A percentile compares a stretch with the other conserved stretches of the same genome.
Evolutionary conservation across 35 echinoderm and acorn worm genomes (phyloP).

Genomic region (Ptychodera flava): DNA sequence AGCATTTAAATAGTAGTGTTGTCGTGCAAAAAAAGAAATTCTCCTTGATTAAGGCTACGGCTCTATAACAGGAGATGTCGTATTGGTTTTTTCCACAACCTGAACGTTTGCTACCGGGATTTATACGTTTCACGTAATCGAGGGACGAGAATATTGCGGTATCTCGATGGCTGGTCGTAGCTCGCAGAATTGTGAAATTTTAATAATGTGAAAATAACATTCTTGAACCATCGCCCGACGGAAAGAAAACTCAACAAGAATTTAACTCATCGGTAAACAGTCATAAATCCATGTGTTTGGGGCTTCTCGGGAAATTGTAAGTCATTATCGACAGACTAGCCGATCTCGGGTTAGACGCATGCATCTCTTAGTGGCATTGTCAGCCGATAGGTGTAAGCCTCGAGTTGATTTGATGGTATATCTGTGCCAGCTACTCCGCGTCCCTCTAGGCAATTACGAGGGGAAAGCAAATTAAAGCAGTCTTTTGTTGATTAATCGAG

Average conservation of each 20-base stretch:
- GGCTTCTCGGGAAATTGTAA: no score
- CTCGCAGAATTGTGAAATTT: background rate
- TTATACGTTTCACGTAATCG: no score
- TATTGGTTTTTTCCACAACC: background rate
- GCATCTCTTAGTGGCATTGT: no score
- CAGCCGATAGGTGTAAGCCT: no score
- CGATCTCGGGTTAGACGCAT: no score
- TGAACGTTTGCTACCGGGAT: no score
- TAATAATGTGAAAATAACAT: no score
- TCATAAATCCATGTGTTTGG: slow-evolving; percentile 1
- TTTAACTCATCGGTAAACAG: no score
- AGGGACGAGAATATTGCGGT: background rate
- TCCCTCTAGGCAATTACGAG: background rate
- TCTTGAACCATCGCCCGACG: no score
- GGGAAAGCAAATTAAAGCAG: background rate
- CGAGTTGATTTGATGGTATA: background rate
- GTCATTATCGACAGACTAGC: no score
- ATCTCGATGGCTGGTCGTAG: background rate
- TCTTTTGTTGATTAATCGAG: slow-evolving; percentile 1
- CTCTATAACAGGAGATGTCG: background rate
- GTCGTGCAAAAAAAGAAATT: background rate
- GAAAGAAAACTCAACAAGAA: no score
- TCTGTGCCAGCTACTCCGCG: background rate
- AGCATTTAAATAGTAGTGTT: background rate
- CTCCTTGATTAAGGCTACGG: background rate